A percentile compares a stretch with the other conserved stretches of the same genome.
Evolutionary conservation across 2,888 invertebrate genomes (phyloP).

Genomic region (Nematopogon swammerdamellus): DNA sequence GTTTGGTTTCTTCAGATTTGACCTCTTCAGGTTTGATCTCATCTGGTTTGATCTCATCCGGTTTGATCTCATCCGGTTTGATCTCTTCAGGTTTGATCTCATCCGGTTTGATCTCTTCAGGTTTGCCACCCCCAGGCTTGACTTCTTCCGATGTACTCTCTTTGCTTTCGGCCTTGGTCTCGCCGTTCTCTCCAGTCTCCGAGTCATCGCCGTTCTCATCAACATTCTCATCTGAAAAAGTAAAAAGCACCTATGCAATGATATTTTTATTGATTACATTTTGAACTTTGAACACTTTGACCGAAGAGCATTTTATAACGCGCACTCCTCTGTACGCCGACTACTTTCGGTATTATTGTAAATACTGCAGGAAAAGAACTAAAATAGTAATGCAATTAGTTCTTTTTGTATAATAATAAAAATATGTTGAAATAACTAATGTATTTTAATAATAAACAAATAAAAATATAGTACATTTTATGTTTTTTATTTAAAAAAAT

Average conservation of each 20-base stretch:
- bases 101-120: slow-evolving; percentile 27
- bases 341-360: no score
- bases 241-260: not conserved
- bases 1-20: slow-evolving; percentile 59
- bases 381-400: no score
- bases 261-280: no score
- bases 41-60: slow-evolving; percentile 26
- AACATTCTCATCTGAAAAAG: slow-evolving; percentile 52
- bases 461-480: no score
- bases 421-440: no score
- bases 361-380: no score
- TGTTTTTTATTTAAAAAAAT: no score
- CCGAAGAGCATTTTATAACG: not conserved
- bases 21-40: slow-evolving; percentile 39
- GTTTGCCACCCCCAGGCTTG: slow-evolving; percentile 46
- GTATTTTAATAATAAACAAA: no score
- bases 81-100: slow-evolving; percentile 39
- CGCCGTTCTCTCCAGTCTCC: slow-evolving; percentile 45
- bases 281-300: no score
- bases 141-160: slow-evolving; percentile 39
- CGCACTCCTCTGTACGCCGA: no score
- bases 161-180: slow-evolving; percentile 20
- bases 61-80: slow-evolving; percentile 46
- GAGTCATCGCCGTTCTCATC: slow-evolving; percentile 57
- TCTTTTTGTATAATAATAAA: no score